Evolutionary conservation across 2,113 vertebrate species (phyloP), one percentile per base, ranked within the genome.

Genomic region (Cyprinodon brontotheroides): DNA sequence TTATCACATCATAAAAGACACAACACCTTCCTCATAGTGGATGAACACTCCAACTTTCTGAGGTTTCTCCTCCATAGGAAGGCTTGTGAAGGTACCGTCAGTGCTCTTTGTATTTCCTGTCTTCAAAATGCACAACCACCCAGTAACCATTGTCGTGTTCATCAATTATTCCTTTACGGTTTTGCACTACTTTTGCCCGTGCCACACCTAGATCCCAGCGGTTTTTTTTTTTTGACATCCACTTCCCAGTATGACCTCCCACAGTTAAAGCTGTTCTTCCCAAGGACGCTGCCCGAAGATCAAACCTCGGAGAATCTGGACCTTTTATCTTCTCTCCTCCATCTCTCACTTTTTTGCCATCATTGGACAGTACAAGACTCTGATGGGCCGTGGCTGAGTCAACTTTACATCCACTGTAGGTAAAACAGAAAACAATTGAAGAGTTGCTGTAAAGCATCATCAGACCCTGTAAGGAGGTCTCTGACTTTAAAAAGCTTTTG

Each of bases 21-120:
- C 91, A 0, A 95, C 85, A 0, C 92, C 93, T 3, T 93, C 94
- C 41, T 94, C 89, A 0, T 92, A 93, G 80, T 96, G 96, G 69
- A 97, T 70, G 39, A 96, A 96, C 73, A 97, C 93, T 0, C 96
- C 95, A 0, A 96, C 92, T 6, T 90, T 90, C 63, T 74, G 64
- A 2, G 94, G 95, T 70, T 75, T 94, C 62, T 63, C 64, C 62
- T 1, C 83, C 70, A 81, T 92, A 0, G 20, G 47, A 47, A 96
- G 92, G 11, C 81, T 13, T 10, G 72, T 0, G 0, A 82, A 85
- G 78, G 86, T 1, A 68, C 74, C 0, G 68, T 76, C 20, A 94
- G 8, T 3, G 89, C 93, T 0, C 74, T n/a, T n/a, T n/a, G 10
- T 91, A 93, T 8, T 70, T 66, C 0, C 72, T 29, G 1, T 22